Conservation (phyloP, 2,113 vertebrate genomes). For the Tychaedon coryphoeus region DNA sequence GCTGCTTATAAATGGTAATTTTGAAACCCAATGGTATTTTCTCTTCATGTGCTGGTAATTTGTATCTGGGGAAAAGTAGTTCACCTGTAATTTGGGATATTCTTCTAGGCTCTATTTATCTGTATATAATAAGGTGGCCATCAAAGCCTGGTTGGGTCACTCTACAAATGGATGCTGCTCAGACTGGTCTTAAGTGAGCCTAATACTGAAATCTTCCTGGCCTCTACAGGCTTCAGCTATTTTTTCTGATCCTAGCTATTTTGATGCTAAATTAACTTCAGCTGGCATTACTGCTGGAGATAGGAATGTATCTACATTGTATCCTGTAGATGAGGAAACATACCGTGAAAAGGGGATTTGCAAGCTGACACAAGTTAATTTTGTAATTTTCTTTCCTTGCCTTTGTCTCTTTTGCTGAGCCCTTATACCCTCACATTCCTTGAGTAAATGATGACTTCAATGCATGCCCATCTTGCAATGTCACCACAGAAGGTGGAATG, state of each 20-base stretch:
- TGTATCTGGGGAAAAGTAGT: not conserved
- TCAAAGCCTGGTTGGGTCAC: not conserved
- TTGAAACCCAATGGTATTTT: not conserved
- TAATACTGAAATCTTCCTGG: not conserved
- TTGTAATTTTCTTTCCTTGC: not conserved
- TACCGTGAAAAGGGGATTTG: not conserved
- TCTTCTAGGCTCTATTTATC: not conserved
- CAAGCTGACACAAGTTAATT: not conserved
- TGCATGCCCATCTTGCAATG: not conserved
- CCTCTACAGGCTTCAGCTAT: not conserved
- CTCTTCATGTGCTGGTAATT: not conserved
- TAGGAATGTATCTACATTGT: not conserved
- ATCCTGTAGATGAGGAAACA: not conserved
- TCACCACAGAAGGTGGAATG: not conserved
- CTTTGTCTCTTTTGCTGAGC: not conserved
- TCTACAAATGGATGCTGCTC: not conserved
- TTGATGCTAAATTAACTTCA: not conserved
- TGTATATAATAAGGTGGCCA: not conserved
- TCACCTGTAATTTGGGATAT: not conserved
- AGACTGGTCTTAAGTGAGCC: not conserved
- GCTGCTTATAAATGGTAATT: conserved; percentile 85
- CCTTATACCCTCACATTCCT: not conserved
- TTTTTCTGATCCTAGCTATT: not conserved
- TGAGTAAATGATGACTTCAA: not conserved
- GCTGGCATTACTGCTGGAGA: not conserved